phyloP scores from a whole-genome alignment of 2,888 invertebrate species.

The Punctoribates punctum region DNA sequence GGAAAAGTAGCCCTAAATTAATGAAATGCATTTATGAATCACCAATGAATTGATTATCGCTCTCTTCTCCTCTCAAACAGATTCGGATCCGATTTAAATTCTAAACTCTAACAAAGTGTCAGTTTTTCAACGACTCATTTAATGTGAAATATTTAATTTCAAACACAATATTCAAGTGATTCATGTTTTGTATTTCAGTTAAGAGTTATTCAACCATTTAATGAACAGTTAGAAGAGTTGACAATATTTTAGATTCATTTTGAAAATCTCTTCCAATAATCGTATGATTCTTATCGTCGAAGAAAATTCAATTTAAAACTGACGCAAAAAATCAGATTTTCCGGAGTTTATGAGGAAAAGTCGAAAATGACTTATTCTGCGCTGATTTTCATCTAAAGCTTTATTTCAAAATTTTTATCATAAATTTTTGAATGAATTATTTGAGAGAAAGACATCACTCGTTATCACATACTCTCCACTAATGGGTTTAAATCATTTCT shows the following conservation, averaged over 20 bases:
- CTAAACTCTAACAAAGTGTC: neutral
- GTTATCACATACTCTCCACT: neutral
- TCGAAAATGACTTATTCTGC: too few relatives aligned
- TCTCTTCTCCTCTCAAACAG: neutral
- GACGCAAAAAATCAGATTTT: too few relatives aligned
- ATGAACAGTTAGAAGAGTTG: neutral
- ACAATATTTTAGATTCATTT: neutral
- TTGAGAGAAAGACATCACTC: neutral
- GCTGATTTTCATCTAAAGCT: too few relatives aligned
- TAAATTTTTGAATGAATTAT: neutral
- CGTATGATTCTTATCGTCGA: too few relatives aligned
- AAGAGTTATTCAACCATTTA: neutral
- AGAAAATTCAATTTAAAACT: too few relatives aligned
- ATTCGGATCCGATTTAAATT: neutral
- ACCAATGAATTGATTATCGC: constrained; percentile 23
- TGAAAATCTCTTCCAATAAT: too few relatives aligned
- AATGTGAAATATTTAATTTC: constrained; percentile 7
- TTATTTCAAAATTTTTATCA: neutral
- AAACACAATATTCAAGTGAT: constrained; percentile 7
- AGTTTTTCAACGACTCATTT: constrained; percentile 5
- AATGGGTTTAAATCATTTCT: constrained; percentile 20
- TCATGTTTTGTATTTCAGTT: constrained; percentile 23
- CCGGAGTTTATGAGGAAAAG: too few relatives aligned
- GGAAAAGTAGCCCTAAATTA: constrained; percentile 7
- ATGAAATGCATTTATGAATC: constrained; percentile 31